These are phyloP conservation scores for Apamea crenata DNA, from an alignment of 2,888 invertebrate genomes.

Conservation along the genomic window DNA sequence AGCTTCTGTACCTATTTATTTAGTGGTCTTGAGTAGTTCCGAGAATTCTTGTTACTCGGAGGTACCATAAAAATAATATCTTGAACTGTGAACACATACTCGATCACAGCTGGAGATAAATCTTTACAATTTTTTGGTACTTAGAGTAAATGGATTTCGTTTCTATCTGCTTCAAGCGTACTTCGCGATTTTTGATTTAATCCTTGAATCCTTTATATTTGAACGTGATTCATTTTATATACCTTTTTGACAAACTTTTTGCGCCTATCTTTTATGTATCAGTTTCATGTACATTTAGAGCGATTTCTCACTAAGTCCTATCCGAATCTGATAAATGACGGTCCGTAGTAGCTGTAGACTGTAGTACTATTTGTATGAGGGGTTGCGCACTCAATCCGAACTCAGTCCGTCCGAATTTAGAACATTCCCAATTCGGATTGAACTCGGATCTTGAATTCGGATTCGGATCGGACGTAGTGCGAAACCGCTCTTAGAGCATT, in stretches of 20 bases:
- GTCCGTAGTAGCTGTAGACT: too few relatives aligned
- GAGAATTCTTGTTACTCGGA: constrained; percentile 8
- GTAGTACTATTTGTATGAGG: too few relatives aligned
- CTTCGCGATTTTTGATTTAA: constrained; percentile 42
- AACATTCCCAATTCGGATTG: too few relatives aligned
- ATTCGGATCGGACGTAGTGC: too few relatives aligned
- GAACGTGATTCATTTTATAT: constrained; percentile 21
- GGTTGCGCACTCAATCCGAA: too few relatives aligned
- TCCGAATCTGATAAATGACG: too few relatives aligned
- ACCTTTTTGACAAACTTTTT: not conserved
- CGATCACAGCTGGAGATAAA: constrained; percentile 30
- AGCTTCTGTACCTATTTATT: constrained; percentile 5
- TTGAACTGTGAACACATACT: constrained; percentile 25
- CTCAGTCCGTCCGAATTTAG: too few relatives aligned
- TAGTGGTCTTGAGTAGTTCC: not conserved
- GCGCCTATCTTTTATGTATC: not conserved
- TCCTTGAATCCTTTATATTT: constrained; percentile 21
- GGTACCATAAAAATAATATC: constrained; percentile 40
- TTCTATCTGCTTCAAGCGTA: constrained; percentile 32
- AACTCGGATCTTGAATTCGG: too few relatives aligned
- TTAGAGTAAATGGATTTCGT: constrained; percentile 45
- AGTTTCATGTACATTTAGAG: not conserved
- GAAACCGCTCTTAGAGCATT: too few relatives aligned
- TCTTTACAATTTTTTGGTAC: constrained; percentile 36
- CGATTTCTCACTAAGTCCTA: too few relatives aligned